Conservation (phyloP, 2,113 vertebrate species). For the Excalfactoria chinensis region DNA sequence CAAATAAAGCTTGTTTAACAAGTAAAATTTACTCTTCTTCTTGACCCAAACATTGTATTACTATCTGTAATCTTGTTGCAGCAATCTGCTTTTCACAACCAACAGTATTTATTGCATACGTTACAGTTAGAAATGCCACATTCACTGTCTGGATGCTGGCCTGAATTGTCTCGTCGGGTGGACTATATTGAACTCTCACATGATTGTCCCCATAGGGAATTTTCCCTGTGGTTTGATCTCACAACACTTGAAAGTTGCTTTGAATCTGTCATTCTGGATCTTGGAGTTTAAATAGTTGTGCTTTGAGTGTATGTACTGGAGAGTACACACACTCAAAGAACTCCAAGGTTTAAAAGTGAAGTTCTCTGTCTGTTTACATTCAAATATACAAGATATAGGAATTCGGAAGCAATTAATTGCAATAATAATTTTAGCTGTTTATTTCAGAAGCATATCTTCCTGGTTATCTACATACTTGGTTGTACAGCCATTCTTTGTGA, state of each 20-base stretch:
- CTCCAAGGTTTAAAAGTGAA: background rate
- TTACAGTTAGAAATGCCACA: background rate
- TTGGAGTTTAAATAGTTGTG: constrained; percentile 21
- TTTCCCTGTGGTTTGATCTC: background rate
- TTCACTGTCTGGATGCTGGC: background rate
- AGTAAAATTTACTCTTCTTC: background rate
- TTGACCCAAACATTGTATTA: background rate
- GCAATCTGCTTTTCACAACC: background rate
- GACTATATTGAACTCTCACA: constrained; percentile 1
- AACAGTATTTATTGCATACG: background rate
- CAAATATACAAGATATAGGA: constrained; percentile 8
- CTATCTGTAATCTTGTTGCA: background rate
- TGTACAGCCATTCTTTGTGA: background rate
- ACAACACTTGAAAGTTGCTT: constrained; percentile 8
- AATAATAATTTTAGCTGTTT: background rate
- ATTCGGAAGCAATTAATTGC: constrained; percentile 34
- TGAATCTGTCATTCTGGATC: constrained; percentile 23
- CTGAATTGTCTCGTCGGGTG: constrained; percentile 16
- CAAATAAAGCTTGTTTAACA: background rate
- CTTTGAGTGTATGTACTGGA: constrained; percentile 12
- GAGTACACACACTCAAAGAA: background rate
- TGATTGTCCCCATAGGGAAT: constrained; percentile 25
- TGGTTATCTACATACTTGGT: background rate
- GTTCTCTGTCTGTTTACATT: constrained; percentile 15
- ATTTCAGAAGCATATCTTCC: background rate